phyloP scores from a whole-genome alignment of 1,140 invertebrate species.

The Drosophila santomea region DNA sequence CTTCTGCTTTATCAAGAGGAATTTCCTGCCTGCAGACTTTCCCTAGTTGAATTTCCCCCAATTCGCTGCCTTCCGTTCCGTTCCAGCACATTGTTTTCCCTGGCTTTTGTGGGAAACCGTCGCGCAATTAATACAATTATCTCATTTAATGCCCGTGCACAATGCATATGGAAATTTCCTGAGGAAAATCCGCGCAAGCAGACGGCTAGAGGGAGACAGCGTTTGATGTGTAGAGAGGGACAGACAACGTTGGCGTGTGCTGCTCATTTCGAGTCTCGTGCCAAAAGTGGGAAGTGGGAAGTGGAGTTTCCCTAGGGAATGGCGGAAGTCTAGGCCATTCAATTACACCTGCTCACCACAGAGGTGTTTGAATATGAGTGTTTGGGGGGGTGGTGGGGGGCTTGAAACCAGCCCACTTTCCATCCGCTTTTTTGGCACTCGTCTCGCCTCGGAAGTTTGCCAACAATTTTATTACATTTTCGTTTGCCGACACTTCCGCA shows the following conservation, averaged over 20 bases:
- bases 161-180: constrained; percentile 68
- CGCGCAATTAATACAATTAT: constrained; percentile 76
- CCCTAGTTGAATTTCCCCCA: constrained; percentile 15
- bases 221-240: constrained; percentile 1
- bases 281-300: constrained; percentile 61
- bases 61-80: constrained; percentile 21
- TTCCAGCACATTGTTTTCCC: constrained; percentile 33
- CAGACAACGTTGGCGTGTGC: constrained; percentile 13
- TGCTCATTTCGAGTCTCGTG: constrained; percentile 56
- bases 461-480: constrained; percentile 82
- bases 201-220: constrained; percentile 13
- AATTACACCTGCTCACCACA: constrained; percentile 76
- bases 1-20: background rate
- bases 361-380: constrained; percentile 11
- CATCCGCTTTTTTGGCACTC: constrained; percentile 28
- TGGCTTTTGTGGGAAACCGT: constrained; percentile 53
- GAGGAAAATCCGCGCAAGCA: constrained; percentile 32
- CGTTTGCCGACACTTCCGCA: constrained; percentile 75
- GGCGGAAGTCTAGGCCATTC: constrained; percentile 59
- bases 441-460: constrained; percentile 63
- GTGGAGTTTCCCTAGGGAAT: constrained; percentile 30
- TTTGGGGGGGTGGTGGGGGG: too few species aligned
- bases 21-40: background rate
- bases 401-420: background rate
- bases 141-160: constrained; percentile 67